These are phyloP conservation scores for Chouioia cunea DNA, from an alignment of 2,888 invertebrate genomes.

Conservation along the genomic window DNA sequence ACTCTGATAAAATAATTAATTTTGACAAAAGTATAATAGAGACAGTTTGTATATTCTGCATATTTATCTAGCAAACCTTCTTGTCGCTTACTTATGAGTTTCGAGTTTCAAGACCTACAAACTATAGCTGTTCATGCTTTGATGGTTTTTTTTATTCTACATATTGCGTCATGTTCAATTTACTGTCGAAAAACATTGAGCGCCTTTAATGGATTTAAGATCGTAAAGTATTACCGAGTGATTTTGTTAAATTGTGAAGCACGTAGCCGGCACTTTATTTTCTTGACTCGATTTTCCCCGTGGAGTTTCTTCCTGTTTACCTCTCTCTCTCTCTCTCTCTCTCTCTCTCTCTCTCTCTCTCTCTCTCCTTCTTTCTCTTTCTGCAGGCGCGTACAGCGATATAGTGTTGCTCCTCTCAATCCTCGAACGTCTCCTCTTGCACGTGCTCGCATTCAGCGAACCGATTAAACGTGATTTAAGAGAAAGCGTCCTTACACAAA, in stretches of 20 bases:
- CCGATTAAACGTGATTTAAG: conserved; percentile 55
- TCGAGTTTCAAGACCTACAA: too few species aligned
- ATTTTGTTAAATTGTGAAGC: too few species aligned
- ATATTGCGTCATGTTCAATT: too few species aligned
- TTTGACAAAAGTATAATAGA: not conserved
- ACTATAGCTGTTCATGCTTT: too few species aligned
- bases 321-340: not conserved
- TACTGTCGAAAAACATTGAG: too few species aligned
- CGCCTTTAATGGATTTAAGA: too few species aligned
- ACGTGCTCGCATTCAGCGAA: conserved; percentile 48
- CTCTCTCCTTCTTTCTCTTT: too few species aligned
- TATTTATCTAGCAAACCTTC: too few species aligned
- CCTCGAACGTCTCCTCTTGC: conserved; percentile 2
- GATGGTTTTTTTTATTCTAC: too few species aligned
- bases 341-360: not conserved
- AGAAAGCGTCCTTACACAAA: conserved; percentile 35
- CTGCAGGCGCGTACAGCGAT: too few species aligned
- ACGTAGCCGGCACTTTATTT: conserved; percentile 17
- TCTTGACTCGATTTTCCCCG: not conserved
- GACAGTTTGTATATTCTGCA: not conserved
- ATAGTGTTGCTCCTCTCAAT: not conserved
- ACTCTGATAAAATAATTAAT: conserved; percentile 27
- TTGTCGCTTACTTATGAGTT: too few species aligned
- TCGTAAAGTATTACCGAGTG: too few species aligned
- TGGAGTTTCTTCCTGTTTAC: not conserved